phyloP scores from a whole-genome alignment of 2,797 vertebrate species.

The Gadopsis bispinosus region DNA sequence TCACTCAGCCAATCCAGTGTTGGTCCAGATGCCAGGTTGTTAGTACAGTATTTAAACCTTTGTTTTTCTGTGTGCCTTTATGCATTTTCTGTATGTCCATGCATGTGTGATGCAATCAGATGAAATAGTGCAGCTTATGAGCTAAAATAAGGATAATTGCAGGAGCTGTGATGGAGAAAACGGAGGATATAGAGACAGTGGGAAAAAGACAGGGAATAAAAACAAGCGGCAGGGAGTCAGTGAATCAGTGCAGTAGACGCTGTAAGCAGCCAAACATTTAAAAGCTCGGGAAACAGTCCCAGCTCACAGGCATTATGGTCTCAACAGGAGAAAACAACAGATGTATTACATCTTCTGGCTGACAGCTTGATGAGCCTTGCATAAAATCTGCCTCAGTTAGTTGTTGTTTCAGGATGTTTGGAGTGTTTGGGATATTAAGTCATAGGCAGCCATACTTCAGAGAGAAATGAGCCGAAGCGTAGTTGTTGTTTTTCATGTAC shows the following conservation, averaged over 20 bases:
- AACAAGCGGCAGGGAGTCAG: slow-evolving; percentile 40
- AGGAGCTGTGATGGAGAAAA: slow-evolving; percentile 23
- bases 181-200: slow-evolving; percentile 20
- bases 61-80: slow-evolving; percentile 14
- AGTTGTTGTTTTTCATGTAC: slow-evolving; percentile 25
- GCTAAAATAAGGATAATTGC: slow-evolving; percentile 35
- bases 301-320: slow-evolving; percentile 47
- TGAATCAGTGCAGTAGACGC: slow-evolving; percentile 11
- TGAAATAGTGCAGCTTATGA: slow-evolving; percentile 33
- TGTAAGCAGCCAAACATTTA: slow-evolving; percentile 38
- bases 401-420: slow-evolving; percentile 40
- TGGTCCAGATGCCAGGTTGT: slow-evolving; percentile 5
- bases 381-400: slow-evolving; percentile 32
- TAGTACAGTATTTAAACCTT: slow-evolving; percentile 14
- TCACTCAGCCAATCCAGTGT: neutral
- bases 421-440: slow-evolving; percentile 18
- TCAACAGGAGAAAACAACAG: slow-evolving; percentile 61
- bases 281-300: slow-evolving; percentile 40
- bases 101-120: slow-evolving; percentile 10
- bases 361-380: slow-evolving; percentile 61
- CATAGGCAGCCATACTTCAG: slow-evolving; percentile 26
- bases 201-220: slow-evolving; percentile 37
- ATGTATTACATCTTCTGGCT: slow-evolving; percentile 51
- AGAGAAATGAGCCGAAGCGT: slow-evolving; percentile 29
- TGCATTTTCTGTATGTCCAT: neutral